Evolutionary conservation across 1,140 invertebrate species (phyloP).

Genomic region (Berghia stephanieae): DNA sequence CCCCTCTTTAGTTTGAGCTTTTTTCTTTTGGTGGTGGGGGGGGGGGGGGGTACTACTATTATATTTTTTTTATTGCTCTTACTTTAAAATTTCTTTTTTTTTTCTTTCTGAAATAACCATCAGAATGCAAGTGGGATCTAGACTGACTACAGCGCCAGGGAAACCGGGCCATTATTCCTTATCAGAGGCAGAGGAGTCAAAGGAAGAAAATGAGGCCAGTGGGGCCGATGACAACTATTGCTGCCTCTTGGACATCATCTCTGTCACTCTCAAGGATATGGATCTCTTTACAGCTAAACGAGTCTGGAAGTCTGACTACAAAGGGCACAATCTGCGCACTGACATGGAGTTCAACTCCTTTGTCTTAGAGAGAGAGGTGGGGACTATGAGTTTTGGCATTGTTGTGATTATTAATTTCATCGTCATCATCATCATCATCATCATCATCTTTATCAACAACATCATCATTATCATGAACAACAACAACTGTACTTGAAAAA

Average conservation of each 20-base stretch:
- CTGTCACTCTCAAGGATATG: slow-evolving; percentile 82
- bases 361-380: slow-evolving; percentile 57
- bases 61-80: too few species aligned
- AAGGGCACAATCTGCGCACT: slow-evolving; percentile 31
- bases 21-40: too few species aligned
- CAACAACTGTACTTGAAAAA: too few species aligned
- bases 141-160: too few species aligned
- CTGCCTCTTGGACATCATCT: slow-evolving; percentile 81
- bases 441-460: too few species aligned
- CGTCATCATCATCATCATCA: too few species aligned
- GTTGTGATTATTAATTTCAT: background rate
- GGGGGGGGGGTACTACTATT: too few species aligned
- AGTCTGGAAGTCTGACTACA: slow-evolving; percentile 51
- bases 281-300: slow-evolving; percentile 78
- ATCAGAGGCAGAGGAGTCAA: background rate
- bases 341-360: slow-evolving; percentile 59
- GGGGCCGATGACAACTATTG: slow-evolving; percentile 32
- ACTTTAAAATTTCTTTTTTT: too few species aligned
- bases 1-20: too few species aligned
- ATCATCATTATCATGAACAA: too few species aligned
- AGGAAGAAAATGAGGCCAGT: background rate
- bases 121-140: too few species aligned
- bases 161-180: background rate
- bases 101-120: too few species aligned
- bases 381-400: background rate